Evolutionary conservation across 2,888 invertebrate genomes (phyloP).

Genomic region (Strigamia transsilvanica): DNA sequence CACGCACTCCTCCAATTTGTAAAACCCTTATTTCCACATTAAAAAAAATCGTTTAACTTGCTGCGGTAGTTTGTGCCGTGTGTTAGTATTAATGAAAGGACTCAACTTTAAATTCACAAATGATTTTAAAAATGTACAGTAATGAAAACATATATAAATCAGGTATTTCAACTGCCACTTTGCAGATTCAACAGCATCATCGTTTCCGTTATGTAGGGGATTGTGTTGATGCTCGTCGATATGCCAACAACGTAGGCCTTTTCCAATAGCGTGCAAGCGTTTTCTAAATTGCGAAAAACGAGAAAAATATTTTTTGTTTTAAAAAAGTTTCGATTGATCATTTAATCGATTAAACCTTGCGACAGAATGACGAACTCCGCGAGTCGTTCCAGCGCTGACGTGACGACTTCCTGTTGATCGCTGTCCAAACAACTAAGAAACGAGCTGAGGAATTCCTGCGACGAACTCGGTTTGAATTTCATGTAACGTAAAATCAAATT

Average conservation of each 20-base stretch:
- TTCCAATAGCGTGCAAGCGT: conserved; percentile 79
- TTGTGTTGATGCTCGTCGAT: conserved; percentile 78
- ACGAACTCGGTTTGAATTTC: conserved; percentile 71
- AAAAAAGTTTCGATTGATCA: neutral
- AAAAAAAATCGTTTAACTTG: too few species aligned
- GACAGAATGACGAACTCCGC: conserved; percentile 83
- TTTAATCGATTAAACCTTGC: conserved; percentile 68
- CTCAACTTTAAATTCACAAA: too few species aligned
- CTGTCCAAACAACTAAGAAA: conserved; percentile 84
- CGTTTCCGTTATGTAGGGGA: conserved; percentile 78
- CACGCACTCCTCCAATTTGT: too few species aligned
- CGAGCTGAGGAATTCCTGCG: conserved; percentile 75
- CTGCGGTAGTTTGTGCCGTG: too few species aligned
- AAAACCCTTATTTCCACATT: too few species aligned
- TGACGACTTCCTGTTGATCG: conserved; percentile 79
- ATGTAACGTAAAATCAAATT: conserved; percentile 76
- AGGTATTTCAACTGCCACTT: conserved; percentile 73
- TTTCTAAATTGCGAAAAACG: conserved; percentile 69
- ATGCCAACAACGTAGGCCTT: conserved; percentile 85
- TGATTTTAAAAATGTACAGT: too few species aligned
- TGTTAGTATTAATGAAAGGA: too few species aligned
- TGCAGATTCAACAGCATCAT: conserved; percentile 83
- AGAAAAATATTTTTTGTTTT: conserved; percentile 57
- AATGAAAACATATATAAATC: too few species aligned
- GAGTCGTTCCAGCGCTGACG: conserved; percentile 80